phyloP scores from a whole-genome alignment of 2,888 invertebrate genomes.

The Pomacea canaliculata region DNA sequence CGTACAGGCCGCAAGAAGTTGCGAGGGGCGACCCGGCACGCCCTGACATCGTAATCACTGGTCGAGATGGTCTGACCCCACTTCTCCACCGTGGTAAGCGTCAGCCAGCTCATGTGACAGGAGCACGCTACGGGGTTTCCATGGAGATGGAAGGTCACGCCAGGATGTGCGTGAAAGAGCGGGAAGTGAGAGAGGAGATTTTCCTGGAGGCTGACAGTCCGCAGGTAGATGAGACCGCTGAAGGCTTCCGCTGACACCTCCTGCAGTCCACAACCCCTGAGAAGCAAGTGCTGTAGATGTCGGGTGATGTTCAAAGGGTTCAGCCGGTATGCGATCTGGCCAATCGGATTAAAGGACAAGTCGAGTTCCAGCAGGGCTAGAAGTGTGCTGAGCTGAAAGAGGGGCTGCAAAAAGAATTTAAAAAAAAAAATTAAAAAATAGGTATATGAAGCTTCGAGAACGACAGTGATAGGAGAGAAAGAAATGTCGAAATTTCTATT shows the following conservation, averaged over 20 bases:
- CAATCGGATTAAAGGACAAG: slow-evolving; percentile 25
- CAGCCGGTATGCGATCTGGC: slow-evolving; percentile 5
- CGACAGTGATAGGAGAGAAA: neutral
- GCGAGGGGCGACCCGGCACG: slow-evolving; percentile 10
- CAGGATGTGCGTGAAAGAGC: slow-evolving; percentile 13
- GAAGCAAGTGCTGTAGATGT: slow-evolving; percentile 14
- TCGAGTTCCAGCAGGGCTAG: slow-evolving; percentile 7
- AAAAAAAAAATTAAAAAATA: no score
- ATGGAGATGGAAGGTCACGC: slow-evolving; percentile 10
- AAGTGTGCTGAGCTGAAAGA: slow-evolving; percentile 14
- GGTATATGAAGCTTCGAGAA: neutral
- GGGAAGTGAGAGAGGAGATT: slow-evolving; percentile 13
- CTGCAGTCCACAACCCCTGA: slow-evolving; percentile 12
- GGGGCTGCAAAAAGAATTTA: neutral
- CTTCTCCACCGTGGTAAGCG: neutral
- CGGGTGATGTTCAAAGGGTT: slow-evolving; percentile 13
- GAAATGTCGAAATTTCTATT: neutral
- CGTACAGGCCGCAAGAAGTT: neutral
- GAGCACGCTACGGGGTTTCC: slow-evolving; percentile 23
- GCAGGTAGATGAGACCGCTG: slow-evolving; percentile 17
- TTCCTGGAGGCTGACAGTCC: slow-evolving; percentile 17
- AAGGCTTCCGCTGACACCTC: slow-evolving; percentile 11
- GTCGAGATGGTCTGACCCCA: slow-evolving; percentile 10
- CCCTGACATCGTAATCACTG: slow-evolving; percentile 16
- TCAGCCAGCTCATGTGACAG: slow-evolving; percentile 26